Evolutionary conservation across 2,113 vertebrate genomes (phyloP).

Genomic region (Phaethon lepturus): DNA sequence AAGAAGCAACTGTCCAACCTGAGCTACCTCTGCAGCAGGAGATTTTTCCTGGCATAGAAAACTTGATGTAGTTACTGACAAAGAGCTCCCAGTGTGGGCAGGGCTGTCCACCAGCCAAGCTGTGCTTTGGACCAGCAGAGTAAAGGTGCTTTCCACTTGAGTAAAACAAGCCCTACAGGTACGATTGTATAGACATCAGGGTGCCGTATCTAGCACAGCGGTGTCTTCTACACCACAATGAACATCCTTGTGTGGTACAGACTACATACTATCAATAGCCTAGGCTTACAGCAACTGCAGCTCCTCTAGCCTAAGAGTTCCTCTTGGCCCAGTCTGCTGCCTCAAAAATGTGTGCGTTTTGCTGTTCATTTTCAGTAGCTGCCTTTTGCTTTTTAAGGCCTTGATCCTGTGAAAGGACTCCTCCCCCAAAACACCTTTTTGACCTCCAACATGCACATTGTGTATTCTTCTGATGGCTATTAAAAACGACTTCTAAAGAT

Average conservation of each 20-base stretch:
- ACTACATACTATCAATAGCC: fast-evolving
- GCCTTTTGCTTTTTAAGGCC: not conserved
- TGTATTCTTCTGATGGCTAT: not conserved
- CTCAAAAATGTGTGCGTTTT: not conserved
- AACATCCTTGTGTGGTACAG: not conserved
- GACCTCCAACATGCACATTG: not conserved
- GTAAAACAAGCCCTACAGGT: not conserved
- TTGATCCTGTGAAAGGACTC: not conserved
- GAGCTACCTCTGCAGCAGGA: not conserved
- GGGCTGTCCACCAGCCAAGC: not conserved
- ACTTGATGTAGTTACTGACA: not conserved
- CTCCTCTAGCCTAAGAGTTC: not conserved
- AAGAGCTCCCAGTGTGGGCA: not conserved
- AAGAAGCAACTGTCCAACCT: not conserved
- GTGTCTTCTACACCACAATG: not conserved
- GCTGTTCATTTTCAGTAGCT: not conserved
- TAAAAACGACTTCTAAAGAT: not conserved
- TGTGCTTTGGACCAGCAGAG: not conserved
- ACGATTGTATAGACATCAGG: fast-evolving
- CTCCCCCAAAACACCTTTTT: not conserved
- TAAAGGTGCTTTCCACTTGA: not conserved
- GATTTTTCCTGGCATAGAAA: not conserved
- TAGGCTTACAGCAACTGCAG: not conserved
- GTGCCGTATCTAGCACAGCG: not conserved
- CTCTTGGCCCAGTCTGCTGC: not conserved